These are phyloP conservation scores for Xenopus laevis DNA, from an alignment of 2,113 vertebrate species.

Conservation along the genomic window DNA sequence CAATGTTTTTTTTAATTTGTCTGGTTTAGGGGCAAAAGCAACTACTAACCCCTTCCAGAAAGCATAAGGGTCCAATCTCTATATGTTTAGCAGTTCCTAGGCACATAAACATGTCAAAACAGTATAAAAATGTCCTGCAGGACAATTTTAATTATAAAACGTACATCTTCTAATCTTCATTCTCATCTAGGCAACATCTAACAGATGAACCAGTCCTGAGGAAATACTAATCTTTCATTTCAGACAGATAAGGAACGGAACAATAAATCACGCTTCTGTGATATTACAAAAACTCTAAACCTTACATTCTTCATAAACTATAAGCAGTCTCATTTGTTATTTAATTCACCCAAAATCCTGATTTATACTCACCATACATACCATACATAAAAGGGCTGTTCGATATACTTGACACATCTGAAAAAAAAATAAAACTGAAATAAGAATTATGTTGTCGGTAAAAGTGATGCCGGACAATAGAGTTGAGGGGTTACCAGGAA, in stretches of 20 bases:
- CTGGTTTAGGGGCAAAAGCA: too few relatives aligned
- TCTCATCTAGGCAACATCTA: background rate
- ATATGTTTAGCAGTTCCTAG: background rate
- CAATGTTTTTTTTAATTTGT: too few relatives aligned
- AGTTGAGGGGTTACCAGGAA: background rate
- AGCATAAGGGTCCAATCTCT: too few relatives aligned
- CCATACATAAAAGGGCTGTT: conserved; percentile 55
- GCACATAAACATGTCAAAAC: background rate
- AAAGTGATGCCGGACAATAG: background rate
- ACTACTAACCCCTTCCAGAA: too few relatives aligned
- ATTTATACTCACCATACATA: conserved; percentile 63
- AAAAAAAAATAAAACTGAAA: conserved; percentile 22
- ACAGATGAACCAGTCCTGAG: background rate
- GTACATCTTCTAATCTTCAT: background rate
- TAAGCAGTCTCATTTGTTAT: background rate
- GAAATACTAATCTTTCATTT: background rate
- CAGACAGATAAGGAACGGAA: background rate
- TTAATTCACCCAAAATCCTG: background rate
- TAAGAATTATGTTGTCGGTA: background rate
- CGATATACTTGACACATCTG: conserved; percentile 48
- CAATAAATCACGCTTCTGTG: background rate
- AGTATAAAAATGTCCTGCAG: background rate
- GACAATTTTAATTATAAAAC: background rate
- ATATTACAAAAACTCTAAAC: background rate
- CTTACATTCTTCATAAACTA: background rate